Percentiles rank a stretch among this genome's conserved stretches.
Evolutionary conservation across 2,113 vertebrate genomes (phyloP).

Genomic region (Apteryx mantelli): DNA sequence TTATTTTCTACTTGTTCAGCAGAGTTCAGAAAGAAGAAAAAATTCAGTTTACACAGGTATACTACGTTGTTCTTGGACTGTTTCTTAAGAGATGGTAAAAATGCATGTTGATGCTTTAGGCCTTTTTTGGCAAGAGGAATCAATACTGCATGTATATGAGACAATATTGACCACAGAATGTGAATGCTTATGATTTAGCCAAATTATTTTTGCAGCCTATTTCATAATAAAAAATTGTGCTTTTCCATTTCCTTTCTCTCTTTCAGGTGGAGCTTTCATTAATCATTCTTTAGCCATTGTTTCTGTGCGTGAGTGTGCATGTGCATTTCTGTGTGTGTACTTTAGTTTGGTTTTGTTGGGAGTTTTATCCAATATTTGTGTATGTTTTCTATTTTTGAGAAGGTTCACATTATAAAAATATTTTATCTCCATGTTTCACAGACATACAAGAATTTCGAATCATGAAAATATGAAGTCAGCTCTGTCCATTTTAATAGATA

Average conservation of each 20-base stretch:
- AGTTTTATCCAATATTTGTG: background rate
- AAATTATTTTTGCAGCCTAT: background rate
- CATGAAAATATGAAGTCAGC: background rate
- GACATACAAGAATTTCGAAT: background rate
- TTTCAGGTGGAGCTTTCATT: background rate
- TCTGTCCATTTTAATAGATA: background rate
- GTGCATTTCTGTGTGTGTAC: background rate
- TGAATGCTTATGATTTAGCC: background rate
- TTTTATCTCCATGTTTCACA: background rate
- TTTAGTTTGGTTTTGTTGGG: background rate
- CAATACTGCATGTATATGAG: background rate
- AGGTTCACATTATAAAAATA: background rate
- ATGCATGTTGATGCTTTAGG: background rate
- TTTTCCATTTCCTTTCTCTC: background rate
- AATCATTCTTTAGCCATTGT: background rate
- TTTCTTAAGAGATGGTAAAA: background rate
- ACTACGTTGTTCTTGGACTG: background rate
- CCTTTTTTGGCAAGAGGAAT: background rate
- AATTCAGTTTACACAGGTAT: background rate
- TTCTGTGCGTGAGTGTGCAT: background rate
- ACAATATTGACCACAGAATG: background rate
- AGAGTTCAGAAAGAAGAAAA: background rate
- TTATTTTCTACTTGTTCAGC: slow-evolving; percentile 41
- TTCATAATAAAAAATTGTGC: background rate
- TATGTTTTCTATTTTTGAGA: background rate